phyloP scores from a whole-genome alignment of 2,113 vertebrate species.

The Cranoglanis bouderius region DNA sequence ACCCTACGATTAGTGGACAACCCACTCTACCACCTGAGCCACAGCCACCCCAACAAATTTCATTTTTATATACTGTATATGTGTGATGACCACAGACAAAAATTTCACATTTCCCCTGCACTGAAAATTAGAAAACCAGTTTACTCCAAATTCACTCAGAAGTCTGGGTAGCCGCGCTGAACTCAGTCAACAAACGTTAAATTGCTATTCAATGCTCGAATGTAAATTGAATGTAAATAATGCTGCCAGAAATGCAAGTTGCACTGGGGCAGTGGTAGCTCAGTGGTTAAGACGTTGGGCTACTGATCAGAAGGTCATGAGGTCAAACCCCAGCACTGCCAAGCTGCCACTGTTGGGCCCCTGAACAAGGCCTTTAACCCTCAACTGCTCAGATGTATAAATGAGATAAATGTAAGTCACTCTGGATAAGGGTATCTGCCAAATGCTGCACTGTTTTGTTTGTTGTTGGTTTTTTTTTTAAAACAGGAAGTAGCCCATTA shows the following conservation, averaged over 20 bases:
- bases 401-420: no score
- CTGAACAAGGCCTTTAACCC: no score
- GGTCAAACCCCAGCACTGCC: no score
- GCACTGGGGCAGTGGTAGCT: no score
- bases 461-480: not conserved
- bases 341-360: no score
- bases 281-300: no score
- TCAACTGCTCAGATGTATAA: no score
- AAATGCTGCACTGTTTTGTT: not conserved
- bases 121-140: not conserved
- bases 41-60: no score
- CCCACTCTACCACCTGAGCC: no score
- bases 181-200: not conserved
- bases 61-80: not conserved
- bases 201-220: not conserved
- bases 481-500: not conserved
- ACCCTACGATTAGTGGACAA: no score
- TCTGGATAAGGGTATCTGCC: no score
- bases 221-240: not conserved
- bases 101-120: not conserved
- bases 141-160: not conserved
- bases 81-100: not conserved
- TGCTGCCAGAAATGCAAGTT: not conserved
- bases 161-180: not conserved
- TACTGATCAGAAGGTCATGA: no score